Evolutionary conservation across 2,113 vertebrate species (phyloP).

Genomic region (Myrmecobius fasciatus): DNA sequence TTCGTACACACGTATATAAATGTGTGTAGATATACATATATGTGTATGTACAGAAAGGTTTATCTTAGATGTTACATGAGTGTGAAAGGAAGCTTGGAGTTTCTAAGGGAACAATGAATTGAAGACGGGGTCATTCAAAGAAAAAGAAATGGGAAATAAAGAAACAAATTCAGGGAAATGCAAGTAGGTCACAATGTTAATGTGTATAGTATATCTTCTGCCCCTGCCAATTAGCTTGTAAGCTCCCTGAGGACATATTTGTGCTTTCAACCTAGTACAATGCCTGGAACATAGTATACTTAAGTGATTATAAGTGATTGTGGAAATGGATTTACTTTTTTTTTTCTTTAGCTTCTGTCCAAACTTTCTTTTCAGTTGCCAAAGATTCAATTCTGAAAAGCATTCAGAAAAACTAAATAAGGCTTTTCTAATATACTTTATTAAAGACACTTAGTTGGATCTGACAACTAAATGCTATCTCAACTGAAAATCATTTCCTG

Average conservation of each 20-base stretch:
- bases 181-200: not conserved
- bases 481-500: conserved; percentile 26
- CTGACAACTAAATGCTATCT: conserved; percentile 42
- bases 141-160: not conserved
- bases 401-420: not conserved
- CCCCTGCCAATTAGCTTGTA: not conserved
- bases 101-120: not conserved
- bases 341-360: not conserved
- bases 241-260: not conserved
- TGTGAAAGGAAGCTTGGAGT: not conserved
- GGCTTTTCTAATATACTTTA: conserved; percentile 39
- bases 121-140: not conserved
- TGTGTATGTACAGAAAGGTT: not conserved
- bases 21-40: too few species aligned
- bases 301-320: conserved; percentile 7
- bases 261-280: not conserved
- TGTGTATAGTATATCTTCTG: not conserved
- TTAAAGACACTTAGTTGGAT: conserved; percentile 26
- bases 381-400: conserved; percentile 54
- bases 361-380: conserved; percentile 38
- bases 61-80: not conserved
- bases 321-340: not conserved
- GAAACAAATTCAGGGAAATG: not conserved
- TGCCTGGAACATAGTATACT: not conserved
- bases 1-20: not conserved